phyloP scores from a whole-genome alignment of 2,888 invertebrate genomes.

The Hirudinaria manillensis region DNA sequence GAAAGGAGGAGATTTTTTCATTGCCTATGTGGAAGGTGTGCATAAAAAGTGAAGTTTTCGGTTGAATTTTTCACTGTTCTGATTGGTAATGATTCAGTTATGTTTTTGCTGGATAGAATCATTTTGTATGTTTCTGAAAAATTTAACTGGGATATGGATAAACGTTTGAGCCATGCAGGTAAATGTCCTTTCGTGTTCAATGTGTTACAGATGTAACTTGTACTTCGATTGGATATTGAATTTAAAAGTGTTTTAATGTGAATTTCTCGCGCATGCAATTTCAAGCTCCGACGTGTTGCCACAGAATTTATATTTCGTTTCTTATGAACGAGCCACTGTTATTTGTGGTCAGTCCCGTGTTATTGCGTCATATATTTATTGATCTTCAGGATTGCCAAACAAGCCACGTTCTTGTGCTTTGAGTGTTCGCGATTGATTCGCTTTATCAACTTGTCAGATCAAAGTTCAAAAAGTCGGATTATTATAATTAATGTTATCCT shows the following conservation, averaged over 20 bases:
- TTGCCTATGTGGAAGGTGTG: constrained; percentile 32
- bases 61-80: background rate
- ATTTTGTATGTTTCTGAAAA: background rate
- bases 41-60: background rate
- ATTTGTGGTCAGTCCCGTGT: no score
- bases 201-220: no score
- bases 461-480: no score
- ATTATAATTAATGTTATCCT: no score
- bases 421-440: no score
- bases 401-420: no score
- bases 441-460: no score
- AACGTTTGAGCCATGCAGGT: constrained; percentile 9
- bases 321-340: no score
- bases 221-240: background rate
- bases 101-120: background rate
- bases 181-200: background rate
- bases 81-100: background rate
- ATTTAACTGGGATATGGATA: constrained; percentile 8
- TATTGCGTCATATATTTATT: no score
- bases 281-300: background rate
- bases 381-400: no score
- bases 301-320: no score
- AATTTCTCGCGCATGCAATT: background rate
- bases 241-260: background rate
- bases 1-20: constrained; percentile 28